Base-by-base conservation (phyloP, 2,113 vertebrate species). In the Caretta caretta region DNA sequence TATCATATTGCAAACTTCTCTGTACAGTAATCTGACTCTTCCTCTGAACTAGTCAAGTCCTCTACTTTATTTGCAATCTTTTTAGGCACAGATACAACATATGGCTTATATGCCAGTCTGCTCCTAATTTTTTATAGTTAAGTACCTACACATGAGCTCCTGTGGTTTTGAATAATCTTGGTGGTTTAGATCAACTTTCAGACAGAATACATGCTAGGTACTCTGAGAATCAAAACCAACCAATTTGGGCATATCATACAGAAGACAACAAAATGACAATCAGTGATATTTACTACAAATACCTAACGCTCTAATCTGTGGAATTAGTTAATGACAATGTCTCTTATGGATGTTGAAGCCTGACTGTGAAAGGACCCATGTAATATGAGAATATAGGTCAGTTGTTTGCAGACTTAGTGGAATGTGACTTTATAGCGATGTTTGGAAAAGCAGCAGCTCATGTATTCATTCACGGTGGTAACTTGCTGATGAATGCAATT, bases 231-330 rank as follows among this genome's bases (percentile, higher is more conserved):
- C 72, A 76, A 76, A 46, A 76, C 51, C 25, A 86, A 42, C 11
- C 90, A 91, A 2, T 19, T 78, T 65, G 48, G 3, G 31, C 48
- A 80, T 0, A 0, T 20, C 90, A 13, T 1, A 3, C 3, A 65
- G 4, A 46, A 20, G 1, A 57, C 27, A 90, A 38, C 79, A 93
- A 88, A 82, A 3, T 22, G 8, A 9, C 69, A 10, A 27, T 8
- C 81, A 84, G 59, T 75, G 27, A 5, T 6, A 4, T 56, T 83
- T 4, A 6, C 46, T 84, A 22, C 38, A 79, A 79, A 65, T 49
- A 88, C 35, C 10, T 11, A 80, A 50, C 31, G 48, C 42, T 49
- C 62, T 84, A 57, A 86, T 38, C 76, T 82, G 69, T 48, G 80
- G 80, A 50, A 54, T 51, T 82, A 88, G 78, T 42, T 65, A 65